A percentile compares a stretch with the other conserved stretches of the same genome.
Evolutionary conservation across 2,797 vertebrate species (phyloP).

Genomic region (Chelmon rostratus): DNA sequence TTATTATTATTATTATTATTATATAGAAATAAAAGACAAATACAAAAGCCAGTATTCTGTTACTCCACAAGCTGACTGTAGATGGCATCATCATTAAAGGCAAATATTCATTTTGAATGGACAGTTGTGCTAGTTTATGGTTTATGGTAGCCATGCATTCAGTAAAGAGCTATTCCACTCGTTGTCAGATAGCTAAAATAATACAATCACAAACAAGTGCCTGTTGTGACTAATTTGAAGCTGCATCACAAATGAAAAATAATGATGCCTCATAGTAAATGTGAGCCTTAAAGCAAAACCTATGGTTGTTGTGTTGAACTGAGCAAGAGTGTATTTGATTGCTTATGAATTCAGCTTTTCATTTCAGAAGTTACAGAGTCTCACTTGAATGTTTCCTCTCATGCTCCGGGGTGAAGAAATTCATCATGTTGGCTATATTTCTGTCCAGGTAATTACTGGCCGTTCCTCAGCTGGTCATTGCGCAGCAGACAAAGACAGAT

Average conservation of each 20-base stretch:
- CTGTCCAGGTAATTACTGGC: too few species aligned
- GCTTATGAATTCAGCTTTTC: too few species aligned
- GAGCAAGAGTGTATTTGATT: too few species aligned
- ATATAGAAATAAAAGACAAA: not conserved
- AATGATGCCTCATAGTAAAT: too few species aligned
- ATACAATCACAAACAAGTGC: not conserved
- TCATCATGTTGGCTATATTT: too few species aligned
- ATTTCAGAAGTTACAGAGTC: too few species aligned
- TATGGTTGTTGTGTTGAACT: too few species aligned
- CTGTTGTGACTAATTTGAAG: not conserved
- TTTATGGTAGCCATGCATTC: not conserved
- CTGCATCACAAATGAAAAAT: too few species aligned
- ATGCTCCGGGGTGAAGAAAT: too few species aligned
- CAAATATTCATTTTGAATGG: not conserved
- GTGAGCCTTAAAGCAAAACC: too few species aligned
- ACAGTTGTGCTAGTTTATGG: not conserved
- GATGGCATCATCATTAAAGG: conserved; percentile 12
- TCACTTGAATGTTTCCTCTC: too few species aligned
- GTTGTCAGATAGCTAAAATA: not conserved
- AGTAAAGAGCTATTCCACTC: not conserved
- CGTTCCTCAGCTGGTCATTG: not conserved
- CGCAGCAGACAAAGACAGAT: not conserved
- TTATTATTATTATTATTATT: not conserved
- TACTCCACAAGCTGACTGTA: not conserved
- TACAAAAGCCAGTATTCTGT: not conserved